Percentiles rank a stretch among this genome's conserved stretches.
These are phyloP conservation scores for Frieseomelitta varia DNA, from an alignment of 1,140 invertebrate genomes.

Conservation along the genomic window DNA sequence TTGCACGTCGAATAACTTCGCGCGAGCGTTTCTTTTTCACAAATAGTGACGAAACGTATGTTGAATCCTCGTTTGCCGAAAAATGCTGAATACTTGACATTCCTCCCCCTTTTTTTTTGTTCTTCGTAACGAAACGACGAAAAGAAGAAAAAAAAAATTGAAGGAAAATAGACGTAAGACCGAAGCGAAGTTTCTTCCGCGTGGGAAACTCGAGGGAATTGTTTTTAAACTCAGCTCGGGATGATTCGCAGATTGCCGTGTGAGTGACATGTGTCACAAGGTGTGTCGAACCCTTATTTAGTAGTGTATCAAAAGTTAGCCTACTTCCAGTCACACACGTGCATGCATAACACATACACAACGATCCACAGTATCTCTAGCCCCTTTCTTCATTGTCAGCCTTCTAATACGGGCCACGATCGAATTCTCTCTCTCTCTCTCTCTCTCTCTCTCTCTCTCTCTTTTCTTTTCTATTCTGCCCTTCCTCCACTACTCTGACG, in stretches of 20 bases:
- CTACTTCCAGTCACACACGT: background rate
- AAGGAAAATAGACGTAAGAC: background rate
- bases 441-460: background rate
- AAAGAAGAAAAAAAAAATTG: background rate
- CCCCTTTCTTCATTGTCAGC: slow-evolving; percentile 25
- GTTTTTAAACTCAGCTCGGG: slow-evolving; percentile 5
- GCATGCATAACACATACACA: background rate
- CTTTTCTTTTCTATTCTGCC: background rate
- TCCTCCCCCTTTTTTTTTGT: too few species aligned
- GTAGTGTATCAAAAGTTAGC: slow-evolving; percentile 41
- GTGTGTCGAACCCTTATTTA: slow-evolving; percentile 53
- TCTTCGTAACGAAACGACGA: background rate
- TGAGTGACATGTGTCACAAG: slow-evolving; percentile 62
- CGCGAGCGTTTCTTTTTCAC: too few species aligned
- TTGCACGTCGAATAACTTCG: too few species aligned
- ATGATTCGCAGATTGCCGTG: slow-evolving; percentile 25
- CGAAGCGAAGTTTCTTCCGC: background rate
- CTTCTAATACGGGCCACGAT: slow-evolving; percentile 32
- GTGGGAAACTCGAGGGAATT: slow-evolving; percentile 9
- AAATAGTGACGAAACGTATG: too few species aligned
- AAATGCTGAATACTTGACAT: too few species aligned
- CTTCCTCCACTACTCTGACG: background rate
- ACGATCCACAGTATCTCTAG: too few species aligned
- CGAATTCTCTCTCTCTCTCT: background rate
- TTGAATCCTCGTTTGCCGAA: too few species aligned